Evolutionary conservation across 2,888 invertebrate genomes (phyloP).

Genomic region (Morpho achilles): DNA sequence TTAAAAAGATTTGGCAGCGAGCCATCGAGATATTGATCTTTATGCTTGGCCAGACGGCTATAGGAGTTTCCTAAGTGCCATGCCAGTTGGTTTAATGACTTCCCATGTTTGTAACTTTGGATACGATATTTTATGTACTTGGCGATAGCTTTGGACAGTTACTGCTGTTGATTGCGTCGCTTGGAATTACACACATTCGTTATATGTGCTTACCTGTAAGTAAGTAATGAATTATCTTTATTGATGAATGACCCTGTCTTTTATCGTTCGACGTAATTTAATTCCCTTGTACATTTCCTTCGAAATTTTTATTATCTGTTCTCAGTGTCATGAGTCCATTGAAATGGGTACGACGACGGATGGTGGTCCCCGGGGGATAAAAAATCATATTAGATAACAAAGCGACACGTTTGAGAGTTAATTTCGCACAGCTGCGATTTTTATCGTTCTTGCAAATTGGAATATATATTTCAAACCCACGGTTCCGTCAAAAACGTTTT

Average conservation of each 20-base stretch:
- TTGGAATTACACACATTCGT: slow-evolving; percentile 36
- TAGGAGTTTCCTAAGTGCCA: slow-evolving; percentile 68
- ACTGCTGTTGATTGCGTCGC: slow-evolving; percentile 47
- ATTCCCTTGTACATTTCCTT: slow-evolving; percentile 33
- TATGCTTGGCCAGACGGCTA: slow-evolving; percentile 73
- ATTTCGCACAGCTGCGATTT: slow-evolving; percentile 61
- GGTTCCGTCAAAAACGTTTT: slow-evolving; percentile 58
- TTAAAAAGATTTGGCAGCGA: slow-evolving; percentile 77
- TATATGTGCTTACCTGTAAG: slow-evolving; percentile 35
- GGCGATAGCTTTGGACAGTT: slow-evolving; percentile 51
- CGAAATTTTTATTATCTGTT: slow-evolving; percentile 36
- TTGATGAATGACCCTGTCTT: slow-evolving; percentile 39
- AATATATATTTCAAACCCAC: slow-evolving; percentile 26
- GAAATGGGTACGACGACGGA: slow-evolving; percentile 38
- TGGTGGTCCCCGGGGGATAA: slow-evolving; percentile 37
- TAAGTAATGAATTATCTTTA: slow-evolving; percentile 34
- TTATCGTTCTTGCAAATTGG: slow-evolving; percentile 48
- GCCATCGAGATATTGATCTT: slow-evolving; percentile 77
- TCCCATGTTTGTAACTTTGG: slow-evolving; percentile 70
- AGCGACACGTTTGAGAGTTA: slow-evolving; percentile 32
- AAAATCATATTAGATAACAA: slow-evolving; percentile 25
- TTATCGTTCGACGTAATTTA: slow-evolving; percentile 36
- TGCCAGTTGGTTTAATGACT: slow-evolving; percentile 73
- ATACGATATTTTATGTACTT: slow-evolving; percentile 60
- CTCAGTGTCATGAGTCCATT: slow-evolving; percentile 37